Evolutionary conservation across 1,140 invertebrate species (phyloP).

Genomic region (Drosophila pectinifera): DNA sequence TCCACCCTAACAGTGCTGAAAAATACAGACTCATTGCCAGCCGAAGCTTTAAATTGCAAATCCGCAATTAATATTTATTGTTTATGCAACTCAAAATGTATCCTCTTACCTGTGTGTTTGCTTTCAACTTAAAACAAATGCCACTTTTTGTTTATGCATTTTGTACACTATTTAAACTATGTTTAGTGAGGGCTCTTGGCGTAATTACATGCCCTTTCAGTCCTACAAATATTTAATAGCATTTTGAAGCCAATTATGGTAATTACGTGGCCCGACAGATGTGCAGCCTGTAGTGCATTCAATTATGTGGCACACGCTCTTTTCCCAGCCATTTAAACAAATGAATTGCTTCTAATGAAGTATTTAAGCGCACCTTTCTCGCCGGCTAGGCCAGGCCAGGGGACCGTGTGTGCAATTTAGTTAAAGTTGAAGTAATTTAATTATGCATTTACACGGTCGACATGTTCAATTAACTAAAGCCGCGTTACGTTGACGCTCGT

Average conservation of each 20-base stretch:
- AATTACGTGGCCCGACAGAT: conserved; percentile 48
- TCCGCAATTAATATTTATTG: conserved; percentile 17
- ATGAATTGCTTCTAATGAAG: conserved; percentile 61
- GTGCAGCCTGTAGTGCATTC: conserved; percentile 48
- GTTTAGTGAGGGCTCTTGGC: conserved; percentile 22
- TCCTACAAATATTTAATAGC: conserved; percentile 52
- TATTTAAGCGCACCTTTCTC: conserved; percentile 48
- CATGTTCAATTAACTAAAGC: conserved; percentile 68
- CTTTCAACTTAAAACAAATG: not conserved
- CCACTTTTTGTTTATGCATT: conserved; percentile 14
- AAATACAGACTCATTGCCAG: not conserved
- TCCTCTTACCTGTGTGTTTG: not conserved
- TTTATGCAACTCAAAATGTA: not conserved
- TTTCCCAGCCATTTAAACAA: conserved; percentile 50
- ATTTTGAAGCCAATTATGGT: conserved; percentile 63
- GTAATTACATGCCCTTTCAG: conserved; percentile 47
- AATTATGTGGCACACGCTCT: conserved; percentile 56
- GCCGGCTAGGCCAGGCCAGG: not conserved
- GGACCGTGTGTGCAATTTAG: conserved; percentile 36
- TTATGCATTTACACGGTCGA: conserved; percentile 70
- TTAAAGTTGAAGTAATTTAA: conserved; percentile 75
- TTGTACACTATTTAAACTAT: conserved; percentile 18
- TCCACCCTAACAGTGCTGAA: not conserved
- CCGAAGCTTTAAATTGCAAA: not conserved
- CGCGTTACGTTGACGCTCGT: conserved; percentile 31